Conservation (phyloP, 2,888 invertebrate species). For the Hypselothyrea guttata region DNA sequence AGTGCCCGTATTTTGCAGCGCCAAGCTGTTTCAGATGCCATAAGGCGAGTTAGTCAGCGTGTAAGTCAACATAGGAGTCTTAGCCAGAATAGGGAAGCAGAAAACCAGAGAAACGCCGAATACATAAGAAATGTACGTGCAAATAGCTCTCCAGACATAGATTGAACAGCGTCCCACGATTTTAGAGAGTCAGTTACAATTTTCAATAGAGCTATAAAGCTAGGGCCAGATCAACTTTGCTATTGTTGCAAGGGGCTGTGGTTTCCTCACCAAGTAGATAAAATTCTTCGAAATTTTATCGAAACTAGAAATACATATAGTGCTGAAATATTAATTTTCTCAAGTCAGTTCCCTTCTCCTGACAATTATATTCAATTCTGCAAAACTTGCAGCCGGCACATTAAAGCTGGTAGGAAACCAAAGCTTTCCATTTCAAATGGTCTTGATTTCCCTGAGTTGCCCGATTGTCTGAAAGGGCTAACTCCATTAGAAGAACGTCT, state of each 20-base stretch:
- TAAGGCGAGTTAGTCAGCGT: neutral
- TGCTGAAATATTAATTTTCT: neutral
- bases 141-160: neutral
- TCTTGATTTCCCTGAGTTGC: neutral
- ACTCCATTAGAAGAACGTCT: constrained; percentile 4
- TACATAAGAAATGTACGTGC: neutral
- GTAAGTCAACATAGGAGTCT: constrained; percentile 1
- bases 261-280: neutral
- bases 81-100: neutral
- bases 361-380: neutral
- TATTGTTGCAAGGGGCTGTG: constrained; percentile 1
- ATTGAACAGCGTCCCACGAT: neutral
- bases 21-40: neutral
- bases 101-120: neutral
- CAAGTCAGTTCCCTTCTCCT: constrained; percentile 1
- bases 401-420: constrained; percentile 1
- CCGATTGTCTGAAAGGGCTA: neutral
- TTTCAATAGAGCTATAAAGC: constrained; percentile 6
- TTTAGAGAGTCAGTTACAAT: neutral
- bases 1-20: constrained; percentile 1
- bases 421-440: constrained; percentile 5
- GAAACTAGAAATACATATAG: neutral
- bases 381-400: neutral
- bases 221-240: constrained; percentile 2
- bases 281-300: no score